Conservation (phyloP, 2,113 vertebrate genomes). For the Stegostoma tigrinum region DNA sequence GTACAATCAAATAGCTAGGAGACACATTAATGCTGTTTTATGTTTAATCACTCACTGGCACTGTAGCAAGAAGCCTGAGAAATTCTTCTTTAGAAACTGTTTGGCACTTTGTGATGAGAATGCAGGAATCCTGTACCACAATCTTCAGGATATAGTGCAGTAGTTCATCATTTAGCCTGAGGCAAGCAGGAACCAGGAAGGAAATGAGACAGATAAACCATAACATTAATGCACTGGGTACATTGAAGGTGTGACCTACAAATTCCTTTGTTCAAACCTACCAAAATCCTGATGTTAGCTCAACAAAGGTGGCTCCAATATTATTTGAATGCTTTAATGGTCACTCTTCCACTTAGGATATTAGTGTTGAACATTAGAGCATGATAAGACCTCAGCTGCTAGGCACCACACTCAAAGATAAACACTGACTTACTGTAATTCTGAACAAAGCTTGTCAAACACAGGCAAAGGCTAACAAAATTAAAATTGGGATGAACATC, state of each 20-base stretch:
- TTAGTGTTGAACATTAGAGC: neutral
- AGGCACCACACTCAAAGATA: neutral
- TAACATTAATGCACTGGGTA: neutral
- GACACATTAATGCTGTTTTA: neutral
- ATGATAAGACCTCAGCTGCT: neutral
- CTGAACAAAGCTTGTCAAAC: neutral
- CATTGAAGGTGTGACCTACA: neutral
- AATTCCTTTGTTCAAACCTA: neutral
- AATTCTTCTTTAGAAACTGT: conserved; percentile 93
- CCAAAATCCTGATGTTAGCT: neutral
- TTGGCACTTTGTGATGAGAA: conserved; percentile 98
- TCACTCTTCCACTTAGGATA: neutral
- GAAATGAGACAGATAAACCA: neutral
- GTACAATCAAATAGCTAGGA: neutral
- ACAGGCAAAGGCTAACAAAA: neutral
- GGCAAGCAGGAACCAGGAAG: conserved; percentile 42
- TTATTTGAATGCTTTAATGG: neutral
- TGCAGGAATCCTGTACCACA: conserved; percentile 92
- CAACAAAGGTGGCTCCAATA: neutral
- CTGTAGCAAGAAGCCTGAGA: conserved; percentile 94
- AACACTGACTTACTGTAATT: neutral
- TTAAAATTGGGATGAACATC: neutral
- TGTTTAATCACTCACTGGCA: conserved; percentile 72
- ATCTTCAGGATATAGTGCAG: conserved; percentile 97
- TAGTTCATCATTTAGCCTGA: conserved; percentile 89